Evolutionary conservation across 2,888 invertebrate species (phyloP).

Genomic region (Nymphalis urticae): DNA sequence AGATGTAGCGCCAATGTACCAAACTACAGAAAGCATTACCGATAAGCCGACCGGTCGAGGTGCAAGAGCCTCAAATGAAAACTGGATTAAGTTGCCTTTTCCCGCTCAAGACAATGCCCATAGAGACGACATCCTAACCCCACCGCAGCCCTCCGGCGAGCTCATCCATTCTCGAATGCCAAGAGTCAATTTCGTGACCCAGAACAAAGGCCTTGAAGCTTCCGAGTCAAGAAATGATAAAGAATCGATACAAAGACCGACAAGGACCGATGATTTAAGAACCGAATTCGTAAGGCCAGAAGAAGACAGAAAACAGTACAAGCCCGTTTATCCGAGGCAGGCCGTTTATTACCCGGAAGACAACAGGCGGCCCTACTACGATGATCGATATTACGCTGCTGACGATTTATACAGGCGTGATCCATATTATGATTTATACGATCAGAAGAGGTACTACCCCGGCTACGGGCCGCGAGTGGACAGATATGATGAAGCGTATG

Average conservation of each 20-base stretch:
- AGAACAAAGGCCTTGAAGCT: slow-evolving; percentile 78
- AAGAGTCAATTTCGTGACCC: slow-evolving; percentile 85
- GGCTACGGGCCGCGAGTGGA: slow-evolving; percentile 63
- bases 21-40: slow-evolving; percentile 71
- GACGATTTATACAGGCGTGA: slow-evolving; percentile 72
- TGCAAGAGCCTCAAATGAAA: slow-evolving; percentile 81
- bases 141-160: slow-evolving; percentile 79
- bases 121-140: slow-evolving; percentile 72
- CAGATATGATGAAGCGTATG: slow-evolving; percentile 70
- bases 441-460: slow-evolving; percentile 60
- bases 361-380: slow-evolving; percentile 66
- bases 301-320: slow-evolving; percentile 61
- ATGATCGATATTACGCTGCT: slow-evolving; percentile 64
- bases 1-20: slow-evolving; percentile 57
- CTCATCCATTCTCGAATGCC: slow-evolving; percentile 82
- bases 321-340: slow-evolving; percentile 74
- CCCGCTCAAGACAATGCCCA: slow-evolving; percentile 63
- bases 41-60: slow-evolving; percentile 82
- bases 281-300: slow-evolving; percentile 75
- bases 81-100: slow-evolving; percentile 83
- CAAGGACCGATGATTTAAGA: slow-evolving; percentile 68
- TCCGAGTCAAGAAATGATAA: slow-evolving; percentile 78
- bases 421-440: slow-evolving; percentile 69
- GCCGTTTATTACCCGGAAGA: slow-evolving; percentile 77
- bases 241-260: slow-evolving; percentile 70